Conservation (phyloP, 2,888 invertebrate species). For the Itoplectis maculator region DNA sequence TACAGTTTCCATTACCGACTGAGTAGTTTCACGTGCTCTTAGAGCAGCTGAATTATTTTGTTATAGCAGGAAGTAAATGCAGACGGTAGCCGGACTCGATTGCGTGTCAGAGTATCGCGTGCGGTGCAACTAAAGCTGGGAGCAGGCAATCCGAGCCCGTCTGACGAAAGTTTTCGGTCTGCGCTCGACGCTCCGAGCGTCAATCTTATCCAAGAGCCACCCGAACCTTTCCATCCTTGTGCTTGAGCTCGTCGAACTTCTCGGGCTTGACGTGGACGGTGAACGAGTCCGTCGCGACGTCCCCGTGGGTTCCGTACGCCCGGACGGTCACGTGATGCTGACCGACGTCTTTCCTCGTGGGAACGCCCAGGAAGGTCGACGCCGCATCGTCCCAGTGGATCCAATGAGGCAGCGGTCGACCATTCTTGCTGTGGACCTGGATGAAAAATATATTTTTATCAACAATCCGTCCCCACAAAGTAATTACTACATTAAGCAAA, state of each 20-base stretch:
- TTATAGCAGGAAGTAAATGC: slow-evolving; percentile 8
- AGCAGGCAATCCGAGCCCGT: not conserved
- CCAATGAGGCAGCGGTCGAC: slow-evolving; percentile 88
- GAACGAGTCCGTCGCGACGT: slow-evolving; percentile 88
- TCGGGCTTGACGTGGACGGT: slow-evolving; percentile 87
- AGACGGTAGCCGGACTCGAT: slow-evolving; percentile 54
- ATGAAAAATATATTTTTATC: not conserved
- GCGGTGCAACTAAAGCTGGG: slow-evolving; percentile 43
- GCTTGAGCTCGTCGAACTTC: slow-evolving; percentile 75
- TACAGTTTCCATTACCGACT: no score
- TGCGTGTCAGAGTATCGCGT: slow-evolving; percentile 63
- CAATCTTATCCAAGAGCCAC: slow-evolving; percentile 27
- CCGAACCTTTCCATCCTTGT: slow-evolving; percentile 79
- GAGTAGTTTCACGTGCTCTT: no score
- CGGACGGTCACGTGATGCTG: slow-evolving; percentile 88
- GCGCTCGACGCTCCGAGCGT: not conserved
- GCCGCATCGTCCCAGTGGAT: slow-evolving; percentile 89
- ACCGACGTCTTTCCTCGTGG: slow-evolving; percentile 89
- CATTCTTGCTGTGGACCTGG: slow-evolving; percentile 84
- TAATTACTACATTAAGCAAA: no score
- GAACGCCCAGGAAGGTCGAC: slow-evolving; percentile 91
- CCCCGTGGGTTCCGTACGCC: slow-evolving; percentile 85
- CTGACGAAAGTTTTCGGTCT: not conserved
- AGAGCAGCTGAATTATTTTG: no score
- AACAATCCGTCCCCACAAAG: no score